A percentile compares a stretch with the other conserved stretches of the same genome.
Evolutionary conservation across 2,113 vertebrate genomes (phyloP).

Genomic region (Pogona vitticeps): DNA sequence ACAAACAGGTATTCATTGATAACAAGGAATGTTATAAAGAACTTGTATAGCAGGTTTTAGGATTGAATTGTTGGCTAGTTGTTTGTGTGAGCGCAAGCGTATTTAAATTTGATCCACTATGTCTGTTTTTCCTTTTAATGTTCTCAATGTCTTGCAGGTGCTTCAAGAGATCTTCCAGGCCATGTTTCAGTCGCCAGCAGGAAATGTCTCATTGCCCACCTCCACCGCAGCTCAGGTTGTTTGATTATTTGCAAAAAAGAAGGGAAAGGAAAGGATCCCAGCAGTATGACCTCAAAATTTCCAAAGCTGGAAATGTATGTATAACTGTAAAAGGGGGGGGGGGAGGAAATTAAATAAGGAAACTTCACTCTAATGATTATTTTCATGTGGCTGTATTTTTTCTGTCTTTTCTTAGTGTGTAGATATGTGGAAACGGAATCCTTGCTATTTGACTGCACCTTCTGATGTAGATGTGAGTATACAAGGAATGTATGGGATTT

Average conservation of each 20-base stretch:
- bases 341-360: background rate
- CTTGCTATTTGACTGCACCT: conserved; percentile 88
- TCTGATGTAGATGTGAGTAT: conserved; percentile 96
- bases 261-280: conserved; percentile 92
- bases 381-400: conserved; percentile 17
- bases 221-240: conserved; percentile 90
- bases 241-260: conserved; percentile 94
- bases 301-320: conserved; percentile 94
- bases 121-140: conserved; percentile 1
- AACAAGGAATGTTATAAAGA: background rate
- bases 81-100: background rate
- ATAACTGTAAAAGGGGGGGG: background rate
- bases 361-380: background rate
- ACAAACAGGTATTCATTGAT: conserved; percentile 10
- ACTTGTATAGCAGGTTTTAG: background rate
- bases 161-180: conserved; percentile 93
- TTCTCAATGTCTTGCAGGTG: conserved; percentile 77
- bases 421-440: conserved; percentile 96
- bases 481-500: too few species aligned
- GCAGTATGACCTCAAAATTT: conserved; percentile 96
- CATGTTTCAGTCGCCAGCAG: conserved; percentile 92
- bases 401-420: conserved; percentile 84
- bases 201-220: conserved; percentile 87
- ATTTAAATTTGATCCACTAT: background rate
- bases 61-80: background rate